phyloP scores from a whole-genome alignment of 2,797 vertebrate species.

The Selene dorsalis region DNA sequence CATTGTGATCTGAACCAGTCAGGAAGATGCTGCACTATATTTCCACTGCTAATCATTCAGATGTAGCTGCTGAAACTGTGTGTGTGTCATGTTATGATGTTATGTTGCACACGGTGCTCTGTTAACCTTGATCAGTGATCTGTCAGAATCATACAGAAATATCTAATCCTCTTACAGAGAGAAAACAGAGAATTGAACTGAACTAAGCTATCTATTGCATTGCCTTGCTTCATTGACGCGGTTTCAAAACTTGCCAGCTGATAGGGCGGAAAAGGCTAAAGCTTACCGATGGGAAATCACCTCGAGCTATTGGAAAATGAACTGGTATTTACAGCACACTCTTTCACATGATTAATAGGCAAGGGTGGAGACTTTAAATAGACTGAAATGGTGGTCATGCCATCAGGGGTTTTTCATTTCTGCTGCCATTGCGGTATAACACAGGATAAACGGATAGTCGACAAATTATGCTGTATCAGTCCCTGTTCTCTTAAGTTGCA shows the following conservation, averaged over 20 bases:
- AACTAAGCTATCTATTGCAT: constrained; percentile 37
- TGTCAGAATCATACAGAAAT: constrained; percentile 14
- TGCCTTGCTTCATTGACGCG: constrained; percentile 63
- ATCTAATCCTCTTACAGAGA: constrained; percentile 31
- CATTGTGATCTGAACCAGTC: constrained; percentile 54
- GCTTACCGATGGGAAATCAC: constrained; percentile 52
- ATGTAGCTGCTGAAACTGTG: constrained; percentile 2
- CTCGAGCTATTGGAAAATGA: constrained; percentile 51
- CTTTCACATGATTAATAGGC: constrained; percentile 49
- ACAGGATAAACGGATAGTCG: constrained; percentile 30
- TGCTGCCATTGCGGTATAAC: constrained; percentile 21
- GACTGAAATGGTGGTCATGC: constrained; percentile 44
- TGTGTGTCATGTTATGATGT: too few relatives aligned
- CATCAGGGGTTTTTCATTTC: constrained; percentile 39
- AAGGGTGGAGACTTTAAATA: constrained; percentile 40
- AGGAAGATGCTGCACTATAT: constrained; percentile 16
- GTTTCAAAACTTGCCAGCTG: constrained; percentile 58
- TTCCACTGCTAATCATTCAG: constrained; percentile 39
- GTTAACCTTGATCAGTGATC: constrained; percentile 36
- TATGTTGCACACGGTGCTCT: too few relatives aligned
- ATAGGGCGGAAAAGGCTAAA: constrained; percentile 51
- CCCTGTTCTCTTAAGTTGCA: constrained; percentile 32
- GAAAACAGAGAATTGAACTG: constrained; percentile 22
- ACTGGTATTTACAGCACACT: constrained; percentile 46
- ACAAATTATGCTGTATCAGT: constrained; percentile 37